Base-by-base conservation (phyloP, 2,113 vertebrate species). In the Anhinga anhinga region DNA sequence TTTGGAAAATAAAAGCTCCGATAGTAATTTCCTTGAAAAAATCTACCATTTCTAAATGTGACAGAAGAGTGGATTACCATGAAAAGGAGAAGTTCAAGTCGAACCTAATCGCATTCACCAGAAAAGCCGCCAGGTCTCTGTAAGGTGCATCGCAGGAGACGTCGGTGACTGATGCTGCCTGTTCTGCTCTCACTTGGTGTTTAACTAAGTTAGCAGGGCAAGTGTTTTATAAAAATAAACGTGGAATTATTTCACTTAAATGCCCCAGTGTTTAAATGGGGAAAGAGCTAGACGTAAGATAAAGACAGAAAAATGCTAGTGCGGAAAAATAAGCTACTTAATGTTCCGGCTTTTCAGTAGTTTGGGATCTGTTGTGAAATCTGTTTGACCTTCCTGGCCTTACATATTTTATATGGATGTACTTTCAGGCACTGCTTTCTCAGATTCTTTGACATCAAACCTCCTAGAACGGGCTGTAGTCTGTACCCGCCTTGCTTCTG, bases 331-430 rank as follows among this genome's bases (percentile, higher is more conserved):
- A 17, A 69, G 18, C 44, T 38, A 2, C 27, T 65, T 69, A 13
- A n/a, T 38, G 32, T 81, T 38, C 15, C 19, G 13, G 21, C 76
- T n/a, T 58, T 32, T 58, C 23, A 23, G 12, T 49, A 22, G 16
- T 17, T 45, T 36, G 65, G 59, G 38, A 8, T 83, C 72, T 81
- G 30, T 25, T 73, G 29, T 7, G 52, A 50, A 13, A 45, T 58
- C 19, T 49, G 27, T 21, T 23, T 42, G 58, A 13, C 27, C 20
- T 67, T 23, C 23, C 40, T 45, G 38, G 3, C 56, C n/a, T 52
- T 21, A 8, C 1, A 0, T 15, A 1, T 16, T 63, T 29, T 32
- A 11, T 27, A 9, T 7, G 17, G 19, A 3, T 5, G 2, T 55
- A 25, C 10, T 2, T 52, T 26, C 13, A 10, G 61, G 62, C 15